Base-by-base conservation (phyloP, 53 echinoderm and acorn worm genomes). In the Patiria pectinifera region DNA sequence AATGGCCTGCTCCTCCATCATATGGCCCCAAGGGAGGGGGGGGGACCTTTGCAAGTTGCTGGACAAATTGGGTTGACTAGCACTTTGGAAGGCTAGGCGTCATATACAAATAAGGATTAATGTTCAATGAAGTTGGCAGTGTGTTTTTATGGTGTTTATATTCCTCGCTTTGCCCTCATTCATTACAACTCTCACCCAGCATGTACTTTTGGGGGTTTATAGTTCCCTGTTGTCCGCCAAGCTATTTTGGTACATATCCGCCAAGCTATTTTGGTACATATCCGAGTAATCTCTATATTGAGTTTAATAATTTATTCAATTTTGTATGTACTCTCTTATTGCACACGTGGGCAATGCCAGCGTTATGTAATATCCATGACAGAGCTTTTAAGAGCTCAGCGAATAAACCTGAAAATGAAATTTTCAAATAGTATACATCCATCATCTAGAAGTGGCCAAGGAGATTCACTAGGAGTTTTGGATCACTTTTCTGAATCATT, bases 71-170 rank as follows among this genome's bases (percentile, higher is more conserved):
- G 61, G 87, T 87, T 87, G 76, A 78, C 78, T 58, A 77, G 87
- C 43, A 87, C 87, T 87, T 87, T 87, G 14, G 14, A 35, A 62
- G 22, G 18, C 2, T 71, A 6, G 71, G 58, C 22, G 53, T 78
- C 44, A 62, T 60, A 76, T 24, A 78, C 78, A 78, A 60, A 87
- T 60, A 35, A 58, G 76, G 87, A 87, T 78, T 77, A 87, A 78
- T 87, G 60, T 77, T 12, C 62, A 58, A 21, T 82, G 23, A 46
- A 11, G 82, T 60, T 23, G 59, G 61, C 60, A 76, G 18, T 48
- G 77, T 60, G 43, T 26, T 87, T 87, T 77, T 58, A 45, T 69
- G 0, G 35, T 85, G 66, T 85, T 85, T 45, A 69, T 35, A 60
- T 60, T 26, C 25, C 23, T 14, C 45, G 44, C 18, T 69, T 14